Evolutionary conservation across 2,113 vertebrate genomes (phyloP), one percentile per base, ranked within the genome.

Genomic region (Eurypyga helias): DNA sequence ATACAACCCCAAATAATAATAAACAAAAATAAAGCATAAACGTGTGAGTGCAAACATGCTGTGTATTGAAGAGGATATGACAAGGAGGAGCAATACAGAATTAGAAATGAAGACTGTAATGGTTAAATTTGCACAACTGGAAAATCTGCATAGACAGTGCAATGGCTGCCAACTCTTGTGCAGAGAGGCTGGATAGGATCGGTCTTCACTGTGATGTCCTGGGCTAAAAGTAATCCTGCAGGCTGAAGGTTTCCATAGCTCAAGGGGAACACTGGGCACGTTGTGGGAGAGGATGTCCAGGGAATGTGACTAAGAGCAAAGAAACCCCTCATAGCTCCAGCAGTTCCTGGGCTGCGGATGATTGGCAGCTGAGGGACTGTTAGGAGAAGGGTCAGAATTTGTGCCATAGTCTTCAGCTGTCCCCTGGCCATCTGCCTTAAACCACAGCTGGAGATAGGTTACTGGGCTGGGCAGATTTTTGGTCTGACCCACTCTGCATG

Each of bases 251-350:
- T 75, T 64, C 19, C 15, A 6, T 7, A n/a, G 45, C 52, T 76
- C 0, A 0, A 75, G 19, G 36, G 58, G 17, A 46, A 55, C 29
- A 17, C 29, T 17, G 43, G 51, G 28, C 43, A 19, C 1, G 0
- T 3, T 33, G 18, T n/a, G 48, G 60, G 38, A 55, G 20, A 10
- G 20, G 4, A 10, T 55, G 58, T 45, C 43, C 48, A 17, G 45
- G 5, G 49, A 49, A 65, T 38, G 29, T 49, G 79, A 54, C 7
- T n/a, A 25, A 49, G n/a, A 81, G 69, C 64, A 66, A 54, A 45
- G 89, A 75, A 62, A 65, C 13, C 26, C 7, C 34, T 31, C 23
- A 13, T 33, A 90, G 45, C 45, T n/a, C n/a, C 49, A 49, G 62
- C 36, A 65, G 36, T 45, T 54, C 58, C 66, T 41, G n/a, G 41